These are phyloP conservation scores for Caenorhabditis tropicalis DNA, from an alignment of 1,140 invertebrate genomes.

Conservation along the genomic window DNA sequence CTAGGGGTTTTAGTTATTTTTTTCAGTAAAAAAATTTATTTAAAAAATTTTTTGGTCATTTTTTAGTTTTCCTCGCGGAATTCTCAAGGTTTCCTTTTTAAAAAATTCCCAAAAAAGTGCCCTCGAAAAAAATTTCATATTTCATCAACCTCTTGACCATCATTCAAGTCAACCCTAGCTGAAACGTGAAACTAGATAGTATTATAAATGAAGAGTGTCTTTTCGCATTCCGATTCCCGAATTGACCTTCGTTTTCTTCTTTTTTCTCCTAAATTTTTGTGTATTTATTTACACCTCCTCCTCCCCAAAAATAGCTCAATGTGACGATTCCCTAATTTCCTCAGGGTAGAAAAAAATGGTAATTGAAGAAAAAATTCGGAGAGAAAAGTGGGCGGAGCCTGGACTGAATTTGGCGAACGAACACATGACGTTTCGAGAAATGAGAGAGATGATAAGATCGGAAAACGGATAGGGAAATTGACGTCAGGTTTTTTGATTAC, in stretches of 20 bases:
- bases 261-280: neutral
- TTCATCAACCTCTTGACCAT: neutral
- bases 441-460: neutral
- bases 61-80: neutral
- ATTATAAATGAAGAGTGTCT: neutral
- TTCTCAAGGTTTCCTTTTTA: neutral
- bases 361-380: neutral
- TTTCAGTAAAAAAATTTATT: neutral
- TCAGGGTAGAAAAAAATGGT: neutral
- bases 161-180: neutral
- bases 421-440: neutral
- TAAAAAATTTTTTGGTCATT: neutral
- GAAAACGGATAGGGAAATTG: conserved; percentile 13
- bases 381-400: neutral
- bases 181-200: conserved; percentile 1
- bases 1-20: too few species aligned
- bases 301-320: conserved; percentile 12
- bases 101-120: neutral
- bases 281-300: neutral
- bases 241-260: conserved; percentile 23
- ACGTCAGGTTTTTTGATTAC: conserved; percentile 33
- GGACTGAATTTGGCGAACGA: conserved; percentile 13
- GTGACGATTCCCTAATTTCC: neutral
- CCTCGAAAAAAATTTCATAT: neutral
- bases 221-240: neutral